Percentiles rank a stretch among this genome's conserved stretches.
phyloP scores from a whole-genome alignment of 2,888 invertebrate genomes.

The Anaspis maculata region DNA sequence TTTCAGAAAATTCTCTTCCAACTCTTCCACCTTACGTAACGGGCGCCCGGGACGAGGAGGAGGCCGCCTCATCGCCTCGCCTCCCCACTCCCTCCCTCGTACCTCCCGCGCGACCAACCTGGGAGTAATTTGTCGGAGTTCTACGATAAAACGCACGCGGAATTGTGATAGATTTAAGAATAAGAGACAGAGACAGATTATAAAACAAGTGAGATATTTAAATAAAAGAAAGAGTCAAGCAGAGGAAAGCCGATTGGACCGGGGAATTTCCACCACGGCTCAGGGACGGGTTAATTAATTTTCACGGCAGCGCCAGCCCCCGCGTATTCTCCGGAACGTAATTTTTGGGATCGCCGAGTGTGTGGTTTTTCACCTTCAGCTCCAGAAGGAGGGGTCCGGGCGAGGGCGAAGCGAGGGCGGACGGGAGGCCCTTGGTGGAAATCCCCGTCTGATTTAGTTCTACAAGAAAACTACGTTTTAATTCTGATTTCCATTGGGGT shows the following conservation, averaged over 20 bases:
- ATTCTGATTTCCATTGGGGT: constrained; percentile 43
- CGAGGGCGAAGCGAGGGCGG: too few species aligned
- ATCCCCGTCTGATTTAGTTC: constrained; percentile 15
- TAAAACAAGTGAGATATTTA: constrained; percentile 39
- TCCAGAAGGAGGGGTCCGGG: too few species aligned
- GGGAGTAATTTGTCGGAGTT: constrained; percentile 40
- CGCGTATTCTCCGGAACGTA: too few species aligned
- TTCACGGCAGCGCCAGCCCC: too few species aligned
- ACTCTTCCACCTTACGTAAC: constrained; percentile 15
- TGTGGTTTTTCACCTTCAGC: too few species aligned
- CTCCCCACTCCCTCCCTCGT: constrained; percentile 5
- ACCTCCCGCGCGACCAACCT: constrained; percentile 25
- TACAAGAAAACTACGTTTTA: constrained; percentile 42
- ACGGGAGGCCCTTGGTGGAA: constrained; percentile 21
- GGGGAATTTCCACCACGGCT: constrained; percentile 11
- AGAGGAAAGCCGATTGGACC: constrained; percentile 13
- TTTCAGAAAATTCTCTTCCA: constrained; percentile 34
- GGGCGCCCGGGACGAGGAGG: constrained; percentile 1
- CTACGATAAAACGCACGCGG: constrained; percentile 41
- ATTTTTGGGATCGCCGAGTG: too few species aligned
- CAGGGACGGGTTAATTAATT: too few species aligned
- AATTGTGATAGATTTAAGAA: constrained; percentile 42
- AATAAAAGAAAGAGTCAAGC: constrained; percentile 32
- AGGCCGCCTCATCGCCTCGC: constrained; percentile 3
- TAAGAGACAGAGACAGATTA: constrained; percentile 39